Evolutionary conservation across 1,140 invertebrate genomes (phyloP).

Genomic region (Gryllus bimaculatus): DNA sequence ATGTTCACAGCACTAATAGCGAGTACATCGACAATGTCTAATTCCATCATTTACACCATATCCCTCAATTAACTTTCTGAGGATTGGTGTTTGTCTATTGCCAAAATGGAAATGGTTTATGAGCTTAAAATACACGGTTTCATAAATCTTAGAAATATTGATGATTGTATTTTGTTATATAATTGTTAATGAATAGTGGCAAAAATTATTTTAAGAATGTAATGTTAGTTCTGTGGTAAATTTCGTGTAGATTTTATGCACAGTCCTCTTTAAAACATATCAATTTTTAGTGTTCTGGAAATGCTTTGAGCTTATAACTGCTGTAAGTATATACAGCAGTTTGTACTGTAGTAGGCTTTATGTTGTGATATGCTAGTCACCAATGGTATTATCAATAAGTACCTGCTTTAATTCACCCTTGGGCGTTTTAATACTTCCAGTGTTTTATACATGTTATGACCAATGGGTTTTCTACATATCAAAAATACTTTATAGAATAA

Average conservation of each 20-base stretch:
- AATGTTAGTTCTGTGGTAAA: not conserved
- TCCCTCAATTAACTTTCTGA: too few relatives aligned
- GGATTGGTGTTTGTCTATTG: too few relatives aligned
- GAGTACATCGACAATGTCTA: too few relatives aligned
- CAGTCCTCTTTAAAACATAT: not conserved
- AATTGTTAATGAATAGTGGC: not conserved
- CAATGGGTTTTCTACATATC: not conserved
- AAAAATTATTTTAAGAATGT: not conserved
- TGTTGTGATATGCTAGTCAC: not conserved
- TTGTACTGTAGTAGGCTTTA: not conserved
- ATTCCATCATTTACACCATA: too few relatives aligned
- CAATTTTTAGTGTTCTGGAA: not conserved
- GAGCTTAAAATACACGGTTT: too few relatives aligned
- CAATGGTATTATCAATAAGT: not conserved
- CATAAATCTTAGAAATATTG: too few relatives aligned
- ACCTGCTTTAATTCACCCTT: not conserved
- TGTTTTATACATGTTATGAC: not conserved
- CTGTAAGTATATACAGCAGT: not conserved
- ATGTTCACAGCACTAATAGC: too few relatives aligned
- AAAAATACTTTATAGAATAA: not conserved
- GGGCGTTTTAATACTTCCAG: not conserved
- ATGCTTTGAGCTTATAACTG: not conserved
- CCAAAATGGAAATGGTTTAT: too few relatives aligned
- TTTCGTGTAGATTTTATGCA: not conserved
- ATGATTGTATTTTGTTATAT: not conserved